A percentile compares a stretch with the other conserved stretches of the same genome.
These are phyloP conservation scores for Reticulitermes speratus DNA, from an alignment of 1,140 invertebrate genomes.

Conservation along the genomic window DNA sequence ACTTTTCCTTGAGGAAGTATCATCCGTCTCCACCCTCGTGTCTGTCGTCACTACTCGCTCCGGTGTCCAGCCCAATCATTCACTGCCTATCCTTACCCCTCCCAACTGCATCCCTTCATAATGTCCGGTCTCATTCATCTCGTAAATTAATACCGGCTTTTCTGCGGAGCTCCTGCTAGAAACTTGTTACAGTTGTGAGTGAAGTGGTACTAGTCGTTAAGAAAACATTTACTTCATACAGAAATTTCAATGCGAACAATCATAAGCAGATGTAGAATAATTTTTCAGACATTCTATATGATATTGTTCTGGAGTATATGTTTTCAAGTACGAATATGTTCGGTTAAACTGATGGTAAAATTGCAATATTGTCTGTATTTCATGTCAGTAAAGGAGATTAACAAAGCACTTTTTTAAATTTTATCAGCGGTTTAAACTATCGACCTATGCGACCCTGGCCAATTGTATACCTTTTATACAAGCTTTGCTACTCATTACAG, in stretches of 20 bases:
- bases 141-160: slow-evolving; percentile 30
- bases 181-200: not conserved
- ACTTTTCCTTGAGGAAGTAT: not conserved
- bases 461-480: not conserved
- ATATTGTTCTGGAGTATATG: not conserved
- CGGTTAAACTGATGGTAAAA: not conserved
- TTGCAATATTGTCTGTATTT: not conserved
- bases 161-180: not conserved
- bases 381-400: not conserved
- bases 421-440: not conserved
- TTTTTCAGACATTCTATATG: not conserved
- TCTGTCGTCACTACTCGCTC: not conserved
- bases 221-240: not conserved
- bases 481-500: not conserved
- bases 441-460: not conserved
- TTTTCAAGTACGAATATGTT: not conserved
- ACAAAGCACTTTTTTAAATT: not conserved
- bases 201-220: not conserved
- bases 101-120: not conserved
- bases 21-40: too few species aligned
- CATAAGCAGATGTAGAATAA: not conserved
- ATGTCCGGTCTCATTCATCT: slow-evolving; percentile 24
- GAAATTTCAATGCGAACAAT: not conserved
- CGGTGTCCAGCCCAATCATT: slow-evolving; percentile 12
- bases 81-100: not conserved